Conservation (phyloP, 1,140 invertebrate species). For the Drosophila busckii region DNA sequence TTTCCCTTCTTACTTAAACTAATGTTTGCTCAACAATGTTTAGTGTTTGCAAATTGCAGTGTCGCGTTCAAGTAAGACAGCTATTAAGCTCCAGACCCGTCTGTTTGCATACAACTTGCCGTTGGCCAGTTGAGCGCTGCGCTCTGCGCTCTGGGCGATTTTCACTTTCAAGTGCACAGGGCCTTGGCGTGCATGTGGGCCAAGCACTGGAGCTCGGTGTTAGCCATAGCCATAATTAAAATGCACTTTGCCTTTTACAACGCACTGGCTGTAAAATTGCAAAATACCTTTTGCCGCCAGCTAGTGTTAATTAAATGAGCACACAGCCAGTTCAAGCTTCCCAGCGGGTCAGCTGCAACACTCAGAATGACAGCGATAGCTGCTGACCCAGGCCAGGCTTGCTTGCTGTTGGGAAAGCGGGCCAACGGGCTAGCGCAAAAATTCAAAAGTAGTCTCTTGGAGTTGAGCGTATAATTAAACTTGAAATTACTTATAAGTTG, state of each 20-base stretch:
- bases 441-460: too few species aligned
- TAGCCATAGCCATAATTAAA: slow-evolving; percentile 65
- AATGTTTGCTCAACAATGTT: too few species aligned
- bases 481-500: not conserved
- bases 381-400: too few species aligned
- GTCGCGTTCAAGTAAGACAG: slow-evolving; percentile 20
- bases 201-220: slow-evolving; percentile 19
- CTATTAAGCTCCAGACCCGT: too few species aligned
- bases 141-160: slow-evolving; percentile 37
- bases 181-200: slow-evolving; percentile 21
- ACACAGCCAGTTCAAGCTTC: slow-evolving; percentile 4
- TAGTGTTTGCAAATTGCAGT: slow-evolving; percentile 50
- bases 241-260: slow-evolving; percentile 55
- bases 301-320: slow-evolving; percentile 60
- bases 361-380: too few species aligned
- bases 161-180: slow-evolving; percentile 54
- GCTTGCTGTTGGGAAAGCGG: slow-evolving; percentile 51
- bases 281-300: slow-evolving; percentile 47
- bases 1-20: slow-evolving; percentile 19
- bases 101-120: slow-evolving; percentile 37
- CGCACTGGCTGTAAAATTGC: slow-evolving; percentile 32
- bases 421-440: too few species aligned
- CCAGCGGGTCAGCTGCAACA: too few species aligned
- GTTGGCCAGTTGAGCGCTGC: slow-evolving; percentile 1
- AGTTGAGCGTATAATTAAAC: too few species aligned